Evolutionary conservation across 2,888 invertebrate genomes (phyloP).

Genomic region (Mythimna pallens): DNA sequence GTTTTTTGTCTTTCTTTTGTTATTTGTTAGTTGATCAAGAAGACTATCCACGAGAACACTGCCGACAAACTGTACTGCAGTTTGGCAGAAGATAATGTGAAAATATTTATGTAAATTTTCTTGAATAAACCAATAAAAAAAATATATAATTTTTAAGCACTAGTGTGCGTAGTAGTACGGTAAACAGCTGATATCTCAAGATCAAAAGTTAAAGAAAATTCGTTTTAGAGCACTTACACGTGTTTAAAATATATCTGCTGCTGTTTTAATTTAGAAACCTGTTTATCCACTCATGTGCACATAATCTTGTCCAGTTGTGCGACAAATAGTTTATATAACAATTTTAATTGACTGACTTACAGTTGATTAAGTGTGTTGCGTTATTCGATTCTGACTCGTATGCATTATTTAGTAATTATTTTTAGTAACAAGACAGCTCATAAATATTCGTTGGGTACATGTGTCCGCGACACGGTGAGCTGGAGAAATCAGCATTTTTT

Average conservation of each 20-base stretch:
- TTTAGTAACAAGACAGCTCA: conserved; percentile 58
- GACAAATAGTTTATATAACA: conserved; percentile 59
- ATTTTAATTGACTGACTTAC: conserved; percentile 59
- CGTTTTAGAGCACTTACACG: conserved; percentile 9
- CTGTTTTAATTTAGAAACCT: conserved; percentile 25
- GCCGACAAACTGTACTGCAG: too few relatives aligned
- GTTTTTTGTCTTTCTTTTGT: too few relatives aligned
- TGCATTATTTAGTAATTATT: conserved; percentile 59
- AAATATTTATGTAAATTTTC: too few relatives aligned
- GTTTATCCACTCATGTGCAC: conserved; percentile 28
- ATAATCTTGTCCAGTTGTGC: conserved; percentile 41
- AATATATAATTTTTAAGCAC: neutral
- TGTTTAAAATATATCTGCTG: conserved; percentile 7
- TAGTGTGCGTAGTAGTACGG: conserved; percentile 11
- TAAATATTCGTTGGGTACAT: conserved; percentile 45
- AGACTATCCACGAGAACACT: too few relatives aligned
- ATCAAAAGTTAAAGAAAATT: conserved; percentile 25
- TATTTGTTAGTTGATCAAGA: too few relatives aligned
- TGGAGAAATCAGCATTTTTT: conserved; percentile 38
- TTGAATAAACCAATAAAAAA: too few relatives aligned
- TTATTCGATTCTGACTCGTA: conserved; percentile 44
- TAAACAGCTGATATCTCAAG: conserved; percentile 19
- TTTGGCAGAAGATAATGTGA: too few relatives aligned
- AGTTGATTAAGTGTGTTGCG: conserved; percentile 51
- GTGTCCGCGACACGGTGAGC: conserved; percentile 39